phyloP scores from a whole-genome alignment of 2,888 invertebrate genomes.

The Diploptera punctata region DNA sequence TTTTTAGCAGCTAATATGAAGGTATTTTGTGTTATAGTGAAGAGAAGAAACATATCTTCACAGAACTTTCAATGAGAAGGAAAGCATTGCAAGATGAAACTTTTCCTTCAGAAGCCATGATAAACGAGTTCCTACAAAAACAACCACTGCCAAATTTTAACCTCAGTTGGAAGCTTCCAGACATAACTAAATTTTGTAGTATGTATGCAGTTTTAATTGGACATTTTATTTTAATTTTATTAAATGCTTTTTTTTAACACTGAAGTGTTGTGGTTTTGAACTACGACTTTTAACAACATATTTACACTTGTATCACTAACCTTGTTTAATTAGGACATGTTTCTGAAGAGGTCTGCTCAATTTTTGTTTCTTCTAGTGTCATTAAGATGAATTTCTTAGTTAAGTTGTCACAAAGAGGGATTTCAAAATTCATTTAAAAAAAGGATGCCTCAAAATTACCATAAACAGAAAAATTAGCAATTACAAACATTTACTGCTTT shows the following conservation, averaged over 20 bases:
- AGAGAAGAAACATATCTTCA: conserved; percentile 65
- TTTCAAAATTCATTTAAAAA: too few species aligned
- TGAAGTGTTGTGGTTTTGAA: background rate
- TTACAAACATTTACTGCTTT: too few species aligned
- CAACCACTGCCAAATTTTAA: conserved; percentile 61
- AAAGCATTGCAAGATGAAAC: conserved; percentile 67
- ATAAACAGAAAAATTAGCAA: too few species aligned
- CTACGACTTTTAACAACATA: background rate
- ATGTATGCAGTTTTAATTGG: conserved; percentile 56
- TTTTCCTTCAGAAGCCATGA: conserved; percentile 77
- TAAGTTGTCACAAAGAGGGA: too few species aligned
- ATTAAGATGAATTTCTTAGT: too few species aligned
- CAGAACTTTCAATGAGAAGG: conserved; percentile 69
- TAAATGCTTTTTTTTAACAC: background rate
- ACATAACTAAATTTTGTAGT: conserved; percentile 71
- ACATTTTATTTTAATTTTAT: conserved; percentile 26
- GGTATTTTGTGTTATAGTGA: conserved; percentile 67
- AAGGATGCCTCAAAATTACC: too few species aligned
- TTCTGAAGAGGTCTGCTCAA: too few species aligned
- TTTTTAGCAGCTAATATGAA: too few species aligned
- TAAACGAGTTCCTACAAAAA: conserved; percentile 73
- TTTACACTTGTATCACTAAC: background rate
- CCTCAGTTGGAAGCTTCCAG: conserved; percentile 68
- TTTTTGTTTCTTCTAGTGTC: too few species aligned
- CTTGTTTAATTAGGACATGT: background rate